phyloP scores from a whole-genome alignment of 37 sponge, comb jelly and placozoan species.

The Tethya wilhelma region DNA sequence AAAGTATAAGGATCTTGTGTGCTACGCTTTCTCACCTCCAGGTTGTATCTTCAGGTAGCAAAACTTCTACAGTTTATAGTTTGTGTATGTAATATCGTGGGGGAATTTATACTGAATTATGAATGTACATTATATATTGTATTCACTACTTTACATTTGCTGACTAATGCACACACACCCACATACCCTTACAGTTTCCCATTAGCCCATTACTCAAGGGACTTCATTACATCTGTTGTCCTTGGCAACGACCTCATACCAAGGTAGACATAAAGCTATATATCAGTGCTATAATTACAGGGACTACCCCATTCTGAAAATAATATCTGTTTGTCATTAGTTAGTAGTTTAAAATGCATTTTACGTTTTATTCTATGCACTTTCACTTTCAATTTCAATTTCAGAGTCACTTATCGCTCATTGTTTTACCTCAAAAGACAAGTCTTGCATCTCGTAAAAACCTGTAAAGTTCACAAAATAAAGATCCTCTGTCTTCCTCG shows the following conservation, averaged over 20 bases:
- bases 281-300: too few relatives aligned
- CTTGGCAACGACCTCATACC: conserved; percentile 18
- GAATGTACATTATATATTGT: too few relatives aligned
- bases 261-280: background rate
- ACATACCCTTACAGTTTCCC: too few relatives aligned
- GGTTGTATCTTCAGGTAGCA: conserved; percentile 65
- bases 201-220: background rate
- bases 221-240: conserved; percentile 6
- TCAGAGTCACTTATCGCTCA: conserved; percentile 27
- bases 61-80: too few relatives aligned
- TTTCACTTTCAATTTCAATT: background rate
- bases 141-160: too few relatives aligned
- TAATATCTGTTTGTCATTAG: too few relatives aligned
- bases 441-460: conserved; percentile 1
- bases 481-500: conserved; percentile 27
- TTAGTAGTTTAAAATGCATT: too few relatives aligned
- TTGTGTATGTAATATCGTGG: too few relatives aligned
- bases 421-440: conserved; percentile 29
- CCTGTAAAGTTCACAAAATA: conserved; percentile 26
- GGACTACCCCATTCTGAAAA: too few relatives aligned
- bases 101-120: too few relatives aligned
- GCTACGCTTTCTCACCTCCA: conserved; percentile 71
- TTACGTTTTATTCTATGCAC: background rate
- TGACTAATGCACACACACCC: too few relatives aligned
- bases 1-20: conserved; percentile 19